Percentiles rank a stretch among this genome's conserved stretches.
These are phyloP conservation scores for Cydia pomonella DNA, from an alignment of 1,140 invertebrate species.

Conservation along the genomic window DNA sequence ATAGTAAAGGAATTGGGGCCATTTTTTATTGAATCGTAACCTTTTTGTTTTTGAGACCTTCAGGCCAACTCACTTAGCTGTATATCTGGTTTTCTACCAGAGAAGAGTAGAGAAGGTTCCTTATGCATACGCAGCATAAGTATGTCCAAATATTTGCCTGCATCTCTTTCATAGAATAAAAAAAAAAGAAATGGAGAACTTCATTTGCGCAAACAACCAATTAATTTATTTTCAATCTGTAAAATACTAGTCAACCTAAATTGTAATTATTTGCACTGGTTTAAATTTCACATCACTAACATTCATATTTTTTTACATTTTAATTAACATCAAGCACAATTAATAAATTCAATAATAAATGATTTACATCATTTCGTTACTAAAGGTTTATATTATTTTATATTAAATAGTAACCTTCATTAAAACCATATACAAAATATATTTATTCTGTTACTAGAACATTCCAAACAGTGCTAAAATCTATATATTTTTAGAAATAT, in stretches of 20 bases:
- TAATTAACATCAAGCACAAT: background rate
- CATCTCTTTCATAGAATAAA: no score
- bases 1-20: background rate
- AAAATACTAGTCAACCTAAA: no score
- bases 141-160: no score
- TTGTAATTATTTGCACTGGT: background rate
- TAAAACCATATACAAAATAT: slow-evolving; percentile 24
- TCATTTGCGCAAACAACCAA: no score
- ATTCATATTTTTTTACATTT: background rate
- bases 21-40: background rate
- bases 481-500: slow-evolving; percentile 38
- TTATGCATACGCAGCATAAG: no score
- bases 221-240: no score
- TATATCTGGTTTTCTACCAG: no score
- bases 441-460: background rate
- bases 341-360: background rate
- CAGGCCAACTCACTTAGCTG: no score
- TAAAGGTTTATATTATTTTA: background rate
- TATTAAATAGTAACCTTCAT: background rate
- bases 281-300: background rate
- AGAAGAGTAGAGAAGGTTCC: no score
- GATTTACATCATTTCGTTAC: background rate
- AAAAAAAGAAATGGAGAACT: no score
- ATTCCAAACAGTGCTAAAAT: slow-evolving; percentile 19
- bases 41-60: no score